Conservation (phyloP, 1,140 invertebrate genomes). For the Drosophila virilis region DNA sequence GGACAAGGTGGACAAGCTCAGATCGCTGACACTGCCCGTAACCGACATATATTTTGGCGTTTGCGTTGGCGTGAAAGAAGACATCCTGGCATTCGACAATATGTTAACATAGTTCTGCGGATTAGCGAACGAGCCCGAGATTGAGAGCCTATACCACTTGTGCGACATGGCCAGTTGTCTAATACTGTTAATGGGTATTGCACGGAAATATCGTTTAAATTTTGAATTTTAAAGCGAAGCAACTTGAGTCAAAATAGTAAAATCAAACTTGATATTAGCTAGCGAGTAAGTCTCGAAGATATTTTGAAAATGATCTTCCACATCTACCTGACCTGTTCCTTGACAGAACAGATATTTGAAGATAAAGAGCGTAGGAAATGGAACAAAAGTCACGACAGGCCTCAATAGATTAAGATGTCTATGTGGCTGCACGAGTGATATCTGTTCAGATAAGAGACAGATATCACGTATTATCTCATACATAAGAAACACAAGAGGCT, state of each 20-base stretch:
- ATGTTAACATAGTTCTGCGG: too few species aligned
- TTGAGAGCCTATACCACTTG: neutral
- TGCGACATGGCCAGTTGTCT: neutral
- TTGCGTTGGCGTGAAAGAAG: too few species aligned
- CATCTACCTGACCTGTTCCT: too few species aligned
- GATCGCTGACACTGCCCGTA: too few species aligned
- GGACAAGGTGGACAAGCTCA: too few species aligned
- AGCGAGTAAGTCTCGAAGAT: too few species aligned
- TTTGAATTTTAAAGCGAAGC: conserved; percentile 7
- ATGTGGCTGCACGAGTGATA: too few species aligned
- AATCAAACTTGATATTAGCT: too few species aligned
- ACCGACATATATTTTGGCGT: too few species aligned
- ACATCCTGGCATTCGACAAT: too few species aligned
- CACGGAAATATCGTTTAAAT: neutral
- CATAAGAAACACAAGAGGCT: neutral
- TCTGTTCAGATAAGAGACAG: neutral
- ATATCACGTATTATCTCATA: neutral
- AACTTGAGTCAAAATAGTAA: neutral
- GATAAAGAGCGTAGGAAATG: neutral
- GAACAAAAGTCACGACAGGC: neutral
- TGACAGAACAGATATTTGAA: too few species aligned
- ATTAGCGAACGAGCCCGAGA: neutral
- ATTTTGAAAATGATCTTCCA: too few species aligned
- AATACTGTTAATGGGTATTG: neutral
- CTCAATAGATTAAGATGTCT: neutral